Evolutionary conservation across 2,113 vertebrate species (phyloP).

Genomic region (Lutjanus erythropterus): DNA sequence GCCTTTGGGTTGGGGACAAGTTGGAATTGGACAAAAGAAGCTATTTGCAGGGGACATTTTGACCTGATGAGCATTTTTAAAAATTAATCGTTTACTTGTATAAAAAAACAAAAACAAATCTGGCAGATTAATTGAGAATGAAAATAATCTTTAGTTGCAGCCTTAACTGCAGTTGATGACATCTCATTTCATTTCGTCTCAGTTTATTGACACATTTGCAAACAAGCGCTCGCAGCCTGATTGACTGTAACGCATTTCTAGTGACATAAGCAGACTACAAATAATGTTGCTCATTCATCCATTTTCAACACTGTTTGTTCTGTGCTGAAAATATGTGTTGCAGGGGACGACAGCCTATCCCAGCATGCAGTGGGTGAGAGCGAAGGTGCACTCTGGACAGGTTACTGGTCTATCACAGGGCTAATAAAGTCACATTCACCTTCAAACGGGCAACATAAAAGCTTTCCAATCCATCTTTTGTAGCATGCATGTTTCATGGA

Average conservation of each 20-base stretch:
- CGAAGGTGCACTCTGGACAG: conserved; percentile 23
- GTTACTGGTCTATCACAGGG: not conserved
- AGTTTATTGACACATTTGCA: not conserved
- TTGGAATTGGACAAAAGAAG: too few relatives aligned
- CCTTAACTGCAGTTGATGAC: not conserved
- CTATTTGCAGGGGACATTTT: too few relatives aligned
- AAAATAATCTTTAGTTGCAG: too few relatives aligned
- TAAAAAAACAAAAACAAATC: too few relatives aligned
- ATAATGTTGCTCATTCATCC: not conserved
- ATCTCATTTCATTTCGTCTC: conserved; percentile 17
- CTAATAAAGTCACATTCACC: conserved; percentile 45
- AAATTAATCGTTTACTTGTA: too few relatives aligned
- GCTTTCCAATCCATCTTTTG: not conserved
- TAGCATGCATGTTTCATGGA: not conserved
- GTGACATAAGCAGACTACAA: conserved; percentile 7
- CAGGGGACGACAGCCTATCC: conserved; percentile 13
- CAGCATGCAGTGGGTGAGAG: conserved; percentile 37
- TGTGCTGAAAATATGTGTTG: conserved; percentile 7
- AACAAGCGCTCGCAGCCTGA: not conserved
- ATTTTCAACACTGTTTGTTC: conserved; percentile 16
- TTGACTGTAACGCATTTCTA: not conserved
- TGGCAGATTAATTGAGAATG: too few relatives aligned
- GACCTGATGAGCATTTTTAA: too few relatives aligned
- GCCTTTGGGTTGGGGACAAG: too few relatives aligned
- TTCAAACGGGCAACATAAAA: conserved; percentile 15